Conservation (phyloP, 2,113 vertebrate species). For the Ophthalmolycus amberensis region DNA sequence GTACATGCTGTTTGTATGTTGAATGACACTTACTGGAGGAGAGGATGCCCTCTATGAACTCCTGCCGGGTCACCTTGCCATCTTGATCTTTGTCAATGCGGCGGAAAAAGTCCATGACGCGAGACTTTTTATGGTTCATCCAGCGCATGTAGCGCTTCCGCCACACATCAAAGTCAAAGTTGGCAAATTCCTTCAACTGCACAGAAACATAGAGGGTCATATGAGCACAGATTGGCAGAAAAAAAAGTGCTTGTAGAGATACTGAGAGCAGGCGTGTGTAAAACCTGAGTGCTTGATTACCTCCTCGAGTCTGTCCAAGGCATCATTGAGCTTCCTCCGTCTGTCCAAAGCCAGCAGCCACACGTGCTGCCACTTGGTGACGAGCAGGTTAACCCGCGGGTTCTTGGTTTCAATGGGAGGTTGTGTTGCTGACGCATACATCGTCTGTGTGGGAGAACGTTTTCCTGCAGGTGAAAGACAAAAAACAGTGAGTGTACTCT, state of each 20-base stretch:
- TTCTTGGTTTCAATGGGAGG: slow-evolving; percentile 95
- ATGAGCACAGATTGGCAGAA: background rate
- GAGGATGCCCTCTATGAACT: slow-evolving; percentile 98
- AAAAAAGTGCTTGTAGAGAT: background rate
- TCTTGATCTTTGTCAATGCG: slow-evolving; percentile 99
- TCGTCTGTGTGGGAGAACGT: slow-evolving; percentile 89
- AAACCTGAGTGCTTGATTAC: slow-evolving; percentile 69
- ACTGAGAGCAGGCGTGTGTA: background rate
- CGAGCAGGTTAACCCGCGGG: slow-evolving; percentile 93
- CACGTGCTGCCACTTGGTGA: slow-evolving; percentile 99
- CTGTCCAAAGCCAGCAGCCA: slow-evolving; percentile 98
- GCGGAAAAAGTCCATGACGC: slow-evolving; percentile 99
- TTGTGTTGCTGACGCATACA: slow-evolving; percentile 90
- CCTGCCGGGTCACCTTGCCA: slow-evolving; percentile 97
- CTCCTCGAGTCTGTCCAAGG: slow-evolving; percentile 96
- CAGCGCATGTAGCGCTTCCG: slow-evolving; percentile 98
- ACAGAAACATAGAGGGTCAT: background rate
- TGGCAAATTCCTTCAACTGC: slow-evolving; percentile 96
- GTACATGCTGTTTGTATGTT: background rate
- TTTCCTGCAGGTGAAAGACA: slow-evolving; percentile 87
- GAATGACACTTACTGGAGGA: slow-evolving; percentile 92
- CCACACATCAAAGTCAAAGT: slow-evolving; percentile 99
- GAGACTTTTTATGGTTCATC: slow-evolving; percentile 99
- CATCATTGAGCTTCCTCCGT: slow-evolving; percentile 95
- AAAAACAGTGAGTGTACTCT: slow-evolving; percentile 29